A percentile compares a stretch with the other conserved stretches of the same genome.
These are phyloP conservation scores for Atherinomorus stipes DNA, from an alignment of 2,113 vertebrate species.

Conservation along the genomic window DNA sequence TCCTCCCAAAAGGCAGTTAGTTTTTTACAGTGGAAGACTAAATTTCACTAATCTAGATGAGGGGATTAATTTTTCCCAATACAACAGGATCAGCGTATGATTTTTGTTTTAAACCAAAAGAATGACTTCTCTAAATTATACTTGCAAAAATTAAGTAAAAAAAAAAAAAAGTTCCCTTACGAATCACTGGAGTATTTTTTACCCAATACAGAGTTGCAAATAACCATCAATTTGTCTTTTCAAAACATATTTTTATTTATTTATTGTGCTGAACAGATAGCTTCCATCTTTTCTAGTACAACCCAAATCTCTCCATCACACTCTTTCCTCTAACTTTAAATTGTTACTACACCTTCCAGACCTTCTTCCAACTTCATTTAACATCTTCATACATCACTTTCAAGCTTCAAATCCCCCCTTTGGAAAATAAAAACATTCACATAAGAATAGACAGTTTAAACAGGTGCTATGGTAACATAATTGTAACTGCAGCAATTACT, in stretches of 20 bases:
- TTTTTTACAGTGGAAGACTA: background rate
- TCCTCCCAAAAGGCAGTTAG: too few species aligned
- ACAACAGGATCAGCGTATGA: too few species aligned
- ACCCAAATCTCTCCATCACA: conserved; percentile 48
- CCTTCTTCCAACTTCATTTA: conserved; percentile 62
- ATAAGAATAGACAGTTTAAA: conserved; percentile 77
- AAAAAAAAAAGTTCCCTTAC: background rate
- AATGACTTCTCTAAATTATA: background rate
- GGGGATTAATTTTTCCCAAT: too few species aligned
- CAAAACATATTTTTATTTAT: background rate
- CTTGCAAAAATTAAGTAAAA: background rate
- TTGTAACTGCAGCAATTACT: conserved; percentile 75
- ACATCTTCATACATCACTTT: conserved; percentile 64
- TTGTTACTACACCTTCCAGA: conserved; percentile 60
- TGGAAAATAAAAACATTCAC: conserved; percentile 76
- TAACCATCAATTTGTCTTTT: background rate
- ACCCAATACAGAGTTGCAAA: background rate
- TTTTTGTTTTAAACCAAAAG: too few species aligned
- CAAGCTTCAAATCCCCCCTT: conserved; percentile 62
- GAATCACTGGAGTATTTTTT: background rate
- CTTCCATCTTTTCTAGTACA: conserved; percentile 10
- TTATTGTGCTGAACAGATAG: conserved; percentile 23
- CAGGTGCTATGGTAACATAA: conserved; percentile 79
- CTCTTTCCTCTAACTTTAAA: conserved; percentile 34
- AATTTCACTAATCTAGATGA: too few species aligned